Conservation (phyloP, 1,140 invertebrate genomes). For the Cherax quadricarinatus region DNA sequence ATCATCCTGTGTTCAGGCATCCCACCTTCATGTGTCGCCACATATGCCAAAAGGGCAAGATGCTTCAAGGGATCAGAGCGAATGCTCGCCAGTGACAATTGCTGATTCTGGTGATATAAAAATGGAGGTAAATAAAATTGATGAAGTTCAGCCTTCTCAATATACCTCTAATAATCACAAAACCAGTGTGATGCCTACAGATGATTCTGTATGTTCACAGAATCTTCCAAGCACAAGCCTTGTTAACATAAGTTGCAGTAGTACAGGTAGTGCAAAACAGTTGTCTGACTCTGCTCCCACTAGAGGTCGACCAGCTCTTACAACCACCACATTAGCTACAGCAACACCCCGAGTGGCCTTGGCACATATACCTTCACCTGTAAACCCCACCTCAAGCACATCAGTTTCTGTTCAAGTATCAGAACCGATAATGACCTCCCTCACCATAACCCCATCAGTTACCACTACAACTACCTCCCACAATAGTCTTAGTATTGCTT, state of each 20-base stretch:
- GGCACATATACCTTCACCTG: conserved; percentile 36
- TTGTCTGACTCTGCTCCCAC: not conserved
- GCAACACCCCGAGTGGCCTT: conserved; percentile 56
- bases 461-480: conserved; percentile 47
- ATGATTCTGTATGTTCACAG: not conserved
- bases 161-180: not conserved
- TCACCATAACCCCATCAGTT: not conserved
- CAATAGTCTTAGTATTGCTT: conserved; percentile 16
- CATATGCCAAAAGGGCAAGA: not conserved
- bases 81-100: not conserved
- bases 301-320: conserved; percentile 47
- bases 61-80: not conserved
- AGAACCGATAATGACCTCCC: conserved; percentile 10
- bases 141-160: not conserved
- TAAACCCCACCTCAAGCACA: conserved; percentile 27
- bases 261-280: not conserved
- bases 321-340: conserved; percentile 58
- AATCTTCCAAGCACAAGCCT: not conserved
- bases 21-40: not conserved
- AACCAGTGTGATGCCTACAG: not conserved
- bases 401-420: conserved; percentile 22
- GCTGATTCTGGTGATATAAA: not conserved
- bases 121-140: not conserved
- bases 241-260: conserved; percentile 10
- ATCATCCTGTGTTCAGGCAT: not conserved